Conservation (phyloP, 2,113 vertebrate species). For the Prolemur simus region DNA sequence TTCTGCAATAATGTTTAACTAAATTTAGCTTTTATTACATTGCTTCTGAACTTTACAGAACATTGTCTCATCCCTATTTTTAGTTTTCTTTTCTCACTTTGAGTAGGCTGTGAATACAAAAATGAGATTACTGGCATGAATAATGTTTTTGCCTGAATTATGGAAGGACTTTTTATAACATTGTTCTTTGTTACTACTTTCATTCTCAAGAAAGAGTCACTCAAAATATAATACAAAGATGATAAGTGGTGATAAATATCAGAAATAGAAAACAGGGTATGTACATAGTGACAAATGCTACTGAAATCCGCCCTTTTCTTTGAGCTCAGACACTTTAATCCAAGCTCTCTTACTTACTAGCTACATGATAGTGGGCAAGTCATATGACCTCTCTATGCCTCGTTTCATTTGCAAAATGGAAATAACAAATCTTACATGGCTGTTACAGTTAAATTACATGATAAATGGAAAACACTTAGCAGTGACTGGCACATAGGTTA, state of each 20-base stretch:
- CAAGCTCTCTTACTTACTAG: background rate
- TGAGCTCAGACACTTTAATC: background rate
- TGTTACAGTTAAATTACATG: background rate
- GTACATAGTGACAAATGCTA: background rate
- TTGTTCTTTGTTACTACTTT: background rate
- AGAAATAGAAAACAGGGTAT: background rate
- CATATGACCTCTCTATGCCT: background rate
- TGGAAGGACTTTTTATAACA: background rate
- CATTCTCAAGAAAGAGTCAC: background rate
- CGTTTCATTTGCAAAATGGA: background rate
- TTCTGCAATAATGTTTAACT: background rate
- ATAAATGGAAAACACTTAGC: background rate
- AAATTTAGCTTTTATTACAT: constrained; percentile 10
- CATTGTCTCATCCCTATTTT: background rate
- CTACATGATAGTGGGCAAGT: background rate
- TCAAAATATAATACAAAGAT: background rate
- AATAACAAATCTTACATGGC: background rate
- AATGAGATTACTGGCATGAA: constrained; percentile 4
- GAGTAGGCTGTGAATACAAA: background rate
- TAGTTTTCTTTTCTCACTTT: constrained; percentile 22
- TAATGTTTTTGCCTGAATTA: constrained; percentile 30
- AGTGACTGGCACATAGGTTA: background rate
- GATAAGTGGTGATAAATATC: background rate
- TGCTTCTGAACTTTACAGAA: background rate
- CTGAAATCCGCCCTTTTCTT: background rate